phyloP scores from a whole-genome alignment of 2,113 vertebrate species.

The Rutilus rutilus region DNA sequence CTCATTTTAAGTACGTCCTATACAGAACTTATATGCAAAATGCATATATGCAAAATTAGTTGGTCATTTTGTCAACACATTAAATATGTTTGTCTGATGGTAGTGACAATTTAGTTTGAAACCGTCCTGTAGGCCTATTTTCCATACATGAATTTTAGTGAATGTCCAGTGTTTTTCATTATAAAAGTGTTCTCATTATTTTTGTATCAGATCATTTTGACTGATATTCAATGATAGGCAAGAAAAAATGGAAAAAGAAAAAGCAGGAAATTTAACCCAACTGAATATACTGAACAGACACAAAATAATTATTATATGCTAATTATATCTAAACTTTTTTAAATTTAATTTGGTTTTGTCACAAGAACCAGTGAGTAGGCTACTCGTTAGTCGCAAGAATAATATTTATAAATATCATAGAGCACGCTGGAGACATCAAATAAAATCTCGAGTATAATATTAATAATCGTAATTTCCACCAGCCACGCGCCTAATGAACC shows the following conservation, averaged over 20 bases:
- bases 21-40: too few relatives aligned
- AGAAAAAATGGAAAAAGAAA: background rate
- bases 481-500: background rate
- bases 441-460: background rate
- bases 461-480: conserved; percentile 5
- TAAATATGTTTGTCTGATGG: background rate
- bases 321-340: background rate
- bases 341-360: background rate
- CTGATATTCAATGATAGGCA: background rate
- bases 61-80: background rate
- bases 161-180: background rate
- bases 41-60: background rate
- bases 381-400: background rate
- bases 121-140: background rate
- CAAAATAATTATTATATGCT: background rate
- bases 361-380: background rate
- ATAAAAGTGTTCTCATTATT: background rate
- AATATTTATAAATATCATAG: background rate
- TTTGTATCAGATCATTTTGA: background rate
- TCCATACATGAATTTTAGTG: background rate
- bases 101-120: background rate
- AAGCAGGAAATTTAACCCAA: background rate
- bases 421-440: background rate
- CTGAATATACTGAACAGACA: background rate
- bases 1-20: too few relatives aligned